Conservation (phyloP, 1,140 invertebrate species). For the Rhyzopertha dominica region DNA sequence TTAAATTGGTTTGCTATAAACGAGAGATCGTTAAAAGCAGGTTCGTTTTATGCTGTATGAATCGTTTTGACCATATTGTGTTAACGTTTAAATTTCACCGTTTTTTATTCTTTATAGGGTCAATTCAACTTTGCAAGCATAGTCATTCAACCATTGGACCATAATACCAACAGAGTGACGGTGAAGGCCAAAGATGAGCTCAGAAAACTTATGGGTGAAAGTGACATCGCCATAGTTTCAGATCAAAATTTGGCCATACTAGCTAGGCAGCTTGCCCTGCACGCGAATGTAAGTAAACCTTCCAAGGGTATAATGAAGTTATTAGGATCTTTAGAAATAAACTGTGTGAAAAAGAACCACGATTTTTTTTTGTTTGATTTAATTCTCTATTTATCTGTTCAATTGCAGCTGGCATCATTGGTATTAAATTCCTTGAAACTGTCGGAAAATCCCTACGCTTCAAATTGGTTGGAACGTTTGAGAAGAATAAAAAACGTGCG, state of each 20-base stretch:
- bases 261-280: slow-evolving; percentile 85
- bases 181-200: slow-evolving; percentile 83
- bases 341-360: too few species aligned
- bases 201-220: slow-evolving; percentile 73
- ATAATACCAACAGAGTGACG: slow-evolving; percentile 78
- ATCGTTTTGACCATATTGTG: neutral
- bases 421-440: slow-evolving; percentile 70
- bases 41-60: neutral
- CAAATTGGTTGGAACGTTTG: slow-evolving; percentile 90
- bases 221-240: slow-evolving; percentile 77
- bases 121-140: slow-evolving; percentile 93
- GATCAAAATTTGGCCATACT: slow-evolving; percentile 83
- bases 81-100: neutral
- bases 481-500: slow-evolving; percentile 78
- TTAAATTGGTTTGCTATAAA: too few species aligned
- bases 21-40: too few species aligned
- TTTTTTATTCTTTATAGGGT: slow-evolving; percentile 56
- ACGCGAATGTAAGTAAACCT: slow-evolving; percentile 75
- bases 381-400: too few species aligned
- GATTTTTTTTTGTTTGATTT: too few species aligned
- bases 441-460: slow-evolving; percentile 74
- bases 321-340: slow-evolving; percentile 11
- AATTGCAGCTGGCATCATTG: slow-evolving; percentile 80
- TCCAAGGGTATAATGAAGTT: neutral
- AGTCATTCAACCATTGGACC: slow-evolving; percentile 85